phyloP scores from a whole-genome alignment of 2,113 vertebrate species.

The Pithys albifrons region DNA sequence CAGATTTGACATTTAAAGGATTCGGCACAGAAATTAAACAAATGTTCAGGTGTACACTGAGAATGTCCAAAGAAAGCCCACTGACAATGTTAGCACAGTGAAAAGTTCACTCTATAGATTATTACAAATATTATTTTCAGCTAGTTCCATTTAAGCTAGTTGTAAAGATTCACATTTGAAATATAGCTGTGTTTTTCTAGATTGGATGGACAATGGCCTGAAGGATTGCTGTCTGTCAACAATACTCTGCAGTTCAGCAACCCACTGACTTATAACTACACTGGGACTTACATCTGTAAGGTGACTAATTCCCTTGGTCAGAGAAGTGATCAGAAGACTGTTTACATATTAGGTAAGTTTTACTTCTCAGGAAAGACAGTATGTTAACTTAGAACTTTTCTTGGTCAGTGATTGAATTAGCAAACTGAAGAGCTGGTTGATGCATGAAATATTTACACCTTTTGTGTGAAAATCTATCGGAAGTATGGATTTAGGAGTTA shows the following conservation, averaged over 20 bases:
- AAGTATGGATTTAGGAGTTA: not conserved
- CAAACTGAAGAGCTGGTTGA: not conserved
- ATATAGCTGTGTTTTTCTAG: constrained; percentile 65
- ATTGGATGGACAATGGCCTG: constrained; percentile 87
- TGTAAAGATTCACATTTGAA: not conserved
- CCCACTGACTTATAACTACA: constrained; percentile 89
- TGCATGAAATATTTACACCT: not conserved
- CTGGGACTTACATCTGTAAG: constrained; percentile 89
- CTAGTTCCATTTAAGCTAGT: not conserved
- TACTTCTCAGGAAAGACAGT: not conserved
- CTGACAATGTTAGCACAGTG: not conserved
- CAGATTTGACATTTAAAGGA: not conserved
- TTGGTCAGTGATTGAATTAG: not conserved
- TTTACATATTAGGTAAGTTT: constrained; percentile 91
- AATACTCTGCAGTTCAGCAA: constrained; percentile 86
- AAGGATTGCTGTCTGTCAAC: constrained; percentile 84
- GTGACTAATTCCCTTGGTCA: constrained; percentile 88
- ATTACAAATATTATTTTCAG: not conserved
- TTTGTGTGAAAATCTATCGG: not conserved
- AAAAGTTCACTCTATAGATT: not conserved
- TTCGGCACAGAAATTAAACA: not conserved
- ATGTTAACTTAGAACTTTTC: not conserved
- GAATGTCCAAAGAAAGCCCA: not conserved
- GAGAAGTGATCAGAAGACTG: constrained; percentile 83
- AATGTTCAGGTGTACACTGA: not conserved